A percentile compares a stretch with the other conserved stretches of the same genome.
These are phyloP conservation scores for Chouioia cunea DNA, from an alignment of 2,888 invertebrate species.

Conservation along the genomic window DNA sequence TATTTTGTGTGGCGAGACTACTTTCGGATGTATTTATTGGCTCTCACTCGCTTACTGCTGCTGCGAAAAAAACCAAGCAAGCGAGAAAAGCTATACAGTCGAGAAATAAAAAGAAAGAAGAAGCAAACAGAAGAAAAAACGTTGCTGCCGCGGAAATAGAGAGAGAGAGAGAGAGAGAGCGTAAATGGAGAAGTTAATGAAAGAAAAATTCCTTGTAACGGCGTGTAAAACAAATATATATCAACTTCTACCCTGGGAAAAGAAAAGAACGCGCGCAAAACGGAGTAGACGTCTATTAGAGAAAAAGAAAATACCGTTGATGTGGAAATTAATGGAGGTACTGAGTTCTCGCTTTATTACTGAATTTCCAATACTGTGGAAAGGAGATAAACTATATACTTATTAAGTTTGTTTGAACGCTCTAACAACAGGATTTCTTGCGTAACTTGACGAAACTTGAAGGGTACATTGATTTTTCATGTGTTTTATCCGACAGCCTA, in stretches of 20 bases:
- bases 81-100: conserved; percentile 6
- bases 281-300: conserved; percentile 4
- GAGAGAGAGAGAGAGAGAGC: not conserved
- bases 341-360: conserved; percentile 13
- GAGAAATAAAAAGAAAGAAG: conserved; percentile 16
- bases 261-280: not conserved
- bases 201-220: conserved; percentile 42
- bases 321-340: conserved; percentile 35
- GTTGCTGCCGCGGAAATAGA: too few species aligned
- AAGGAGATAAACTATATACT: too few species aligned
- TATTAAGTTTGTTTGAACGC: too few species aligned
- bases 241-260: too few species aligned
- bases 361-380: not conserved
- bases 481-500: too few species aligned
- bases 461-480: too few species aligned
- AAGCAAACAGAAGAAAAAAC: not conserved
- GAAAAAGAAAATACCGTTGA: conserved; percentile 6
- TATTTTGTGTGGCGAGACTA: conserved; percentile 39
- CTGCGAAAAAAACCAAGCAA: conserved; percentile 34
- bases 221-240: conserved; percentile 14
- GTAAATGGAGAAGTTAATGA: conserved; percentile 38
- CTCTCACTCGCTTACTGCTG: conserved; percentile 15
- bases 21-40: conserved; percentile 48
- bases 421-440: too few species aligned
- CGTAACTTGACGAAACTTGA: too few species aligned